Base-by-base conservation (phyloP, 64 coral and sea anemone species). In the Anthopleura sola region DNA sequence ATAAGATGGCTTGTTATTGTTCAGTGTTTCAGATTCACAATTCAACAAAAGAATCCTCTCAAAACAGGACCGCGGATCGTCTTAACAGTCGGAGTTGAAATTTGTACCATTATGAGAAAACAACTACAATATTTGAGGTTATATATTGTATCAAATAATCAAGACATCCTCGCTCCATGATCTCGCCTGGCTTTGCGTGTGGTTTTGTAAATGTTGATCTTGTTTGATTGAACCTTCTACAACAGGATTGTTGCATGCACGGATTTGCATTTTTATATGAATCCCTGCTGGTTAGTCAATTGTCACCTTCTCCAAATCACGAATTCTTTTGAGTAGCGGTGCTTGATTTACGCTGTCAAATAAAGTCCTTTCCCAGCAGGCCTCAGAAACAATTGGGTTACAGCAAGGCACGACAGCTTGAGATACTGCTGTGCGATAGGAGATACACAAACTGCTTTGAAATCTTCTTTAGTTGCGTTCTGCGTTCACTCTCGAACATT, bases 361-460 rank as follows among this genome's bases (percentile, higher is more conserved):
- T 66, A 66, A 66, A 66, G 60, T 66, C 11, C 66, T 71, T 29
- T 71, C 66, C 66, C 66, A 71, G 66, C 66, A 71, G 66, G 66
- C 31, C 66, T 34, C 28, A 32, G 28, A 71, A 71, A 71, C 28
- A 16, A 71, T 71, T 71, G 26, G 66, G 66, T 29, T 32, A 4
- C 66, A 14, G 9, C 28, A 71, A 32, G 66, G 34, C 31, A 71
- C n/a, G 66, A 34, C 66, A 71, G 10, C 8, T 71, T 71, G n/a
- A 71, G 66, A 71, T 17, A 71, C 66, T 71, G 66, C 66, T 71
- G 66, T 34, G 66, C 12, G 66, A 15, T 16, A 71, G 28, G 29
- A 71, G 66, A 71, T 71, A 71, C 66, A 13, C 26, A 36, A 32
- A 71, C 31, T 71, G 13, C n/a, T 34, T 71, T 34, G 9, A 36